phyloP scores from a whole-genome alignment of 2,888 invertebrate species.

The Drosophila dives region DNA sequence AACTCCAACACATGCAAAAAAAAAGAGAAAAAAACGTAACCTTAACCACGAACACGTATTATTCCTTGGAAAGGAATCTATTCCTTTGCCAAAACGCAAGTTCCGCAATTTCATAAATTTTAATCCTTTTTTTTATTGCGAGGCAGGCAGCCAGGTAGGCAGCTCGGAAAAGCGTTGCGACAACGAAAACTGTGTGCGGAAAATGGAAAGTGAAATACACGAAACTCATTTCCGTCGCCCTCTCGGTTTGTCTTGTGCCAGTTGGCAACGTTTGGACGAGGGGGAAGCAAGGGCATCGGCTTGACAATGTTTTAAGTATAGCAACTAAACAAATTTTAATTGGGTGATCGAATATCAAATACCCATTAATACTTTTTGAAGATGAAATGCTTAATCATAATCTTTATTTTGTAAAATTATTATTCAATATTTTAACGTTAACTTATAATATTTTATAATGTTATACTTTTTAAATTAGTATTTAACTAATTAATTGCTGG shows the following conservation, averaged over 20 bases:
- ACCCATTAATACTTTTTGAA: constrained; percentile 10
- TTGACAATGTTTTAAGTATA: constrained; percentile 18
- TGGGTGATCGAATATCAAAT: not conserved
- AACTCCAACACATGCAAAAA: constrained; percentile 34
- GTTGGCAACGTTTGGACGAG: not conserved
- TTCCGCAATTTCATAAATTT: constrained; percentile 77
- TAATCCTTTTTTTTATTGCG: constrained; percentile 80
- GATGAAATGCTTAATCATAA: not conserved
- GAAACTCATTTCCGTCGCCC: constrained; percentile 72
- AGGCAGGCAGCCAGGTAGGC: not conserved
- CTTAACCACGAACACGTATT: constrained; percentile 64
- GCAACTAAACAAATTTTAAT: constrained; percentile 1
- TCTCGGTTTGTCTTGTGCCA: constrained; percentile 22
- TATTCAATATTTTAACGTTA: not conserved
- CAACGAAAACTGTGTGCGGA: constrained; percentile 45
- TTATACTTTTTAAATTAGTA: not conserved
- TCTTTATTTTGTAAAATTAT: not conserved
- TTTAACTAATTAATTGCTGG: not conserved
- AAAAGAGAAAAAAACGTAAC: constrained; percentile 9
- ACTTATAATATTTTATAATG: not conserved
- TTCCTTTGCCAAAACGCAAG: constrained; percentile 67
- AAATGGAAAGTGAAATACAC: constrained; percentile 75
- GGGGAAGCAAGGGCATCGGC: not conserved
- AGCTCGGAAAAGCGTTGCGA: constrained; percentile 12
- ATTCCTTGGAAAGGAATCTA: constrained; percentile 13